Conservation (phyloP, 2,113 vertebrate species). For the Eurypyga helias region DNA sequence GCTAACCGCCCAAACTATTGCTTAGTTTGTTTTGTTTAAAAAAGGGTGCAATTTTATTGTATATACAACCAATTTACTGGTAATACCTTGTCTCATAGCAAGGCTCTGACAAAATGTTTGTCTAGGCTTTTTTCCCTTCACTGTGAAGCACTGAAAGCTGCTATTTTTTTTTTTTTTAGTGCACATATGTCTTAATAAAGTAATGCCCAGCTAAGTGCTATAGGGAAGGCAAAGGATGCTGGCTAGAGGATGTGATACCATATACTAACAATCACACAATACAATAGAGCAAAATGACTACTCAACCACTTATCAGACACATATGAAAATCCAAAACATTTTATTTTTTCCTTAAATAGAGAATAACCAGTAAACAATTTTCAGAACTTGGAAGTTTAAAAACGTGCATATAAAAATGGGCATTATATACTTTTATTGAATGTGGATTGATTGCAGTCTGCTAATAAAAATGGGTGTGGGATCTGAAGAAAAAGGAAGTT, state of each 20-base stretch:
- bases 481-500: slow-evolving; percentile 85
- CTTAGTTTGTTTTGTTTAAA: slow-evolving; percentile 91
- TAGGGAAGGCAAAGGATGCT: slow-evolving; percentile 88
- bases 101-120: slow-evolving; percentile 94
- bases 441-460: slow-evolving; percentile 86
- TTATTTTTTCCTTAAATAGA: slow-evolving; percentile 89
- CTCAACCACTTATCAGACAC: slow-evolving; percentile 88
- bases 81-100: slow-evolving; percentile 90
- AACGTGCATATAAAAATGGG: slow-evolving; percentile 94
- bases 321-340: slow-evolving; percentile 88
- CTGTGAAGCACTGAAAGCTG: slow-evolving; percentile 95
- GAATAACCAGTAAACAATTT: slow-evolving; percentile 91
- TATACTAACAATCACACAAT: slow-evolving; percentile 87
- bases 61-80: slow-evolving; percentile 94
- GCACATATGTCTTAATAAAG: slow-evolving; percentile 96
- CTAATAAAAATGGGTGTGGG: slow-evolving; percentile 89
- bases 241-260: slow-evolving; percentile 84
- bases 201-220: slow-evolving; percentile 98
- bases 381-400: slow-evolving; percentile 91
- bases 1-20: slow-evolving; percentile 98
- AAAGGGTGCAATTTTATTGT: slow-evolving; percentile 96
- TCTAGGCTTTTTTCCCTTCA: slow-evolving; percentile 95
- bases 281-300: slow-evolving; percentile 88
- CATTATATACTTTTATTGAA: slow-evolving; percentile 87
- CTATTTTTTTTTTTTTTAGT: slow-evolving; percentile 89